Evolutionary conservation across 2,113 vertebrate genomes (phyloP), one percentile per base, ranked within the genome.

Genomic region (Pelmatolapia mariae): DNA sequence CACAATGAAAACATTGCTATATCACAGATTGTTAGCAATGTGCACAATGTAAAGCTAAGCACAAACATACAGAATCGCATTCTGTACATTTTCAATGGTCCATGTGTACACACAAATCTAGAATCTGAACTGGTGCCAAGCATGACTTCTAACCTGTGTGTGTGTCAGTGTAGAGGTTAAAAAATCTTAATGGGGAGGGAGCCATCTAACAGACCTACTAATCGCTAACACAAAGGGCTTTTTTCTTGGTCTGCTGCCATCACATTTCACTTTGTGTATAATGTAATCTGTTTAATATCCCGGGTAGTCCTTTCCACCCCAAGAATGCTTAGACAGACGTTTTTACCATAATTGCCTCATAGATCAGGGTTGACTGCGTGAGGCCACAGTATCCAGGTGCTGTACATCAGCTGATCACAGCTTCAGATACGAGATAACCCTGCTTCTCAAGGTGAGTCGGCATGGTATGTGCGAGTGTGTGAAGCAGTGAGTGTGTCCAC

Each of bases 241-340:
- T 78, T 87, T 82, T 89, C 29, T 82, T 93, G 93, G 91, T 91
- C 87, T 10, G 66, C 89, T 86, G 93, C 93, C 95, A 95, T 88
- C 90, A 88, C 87, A 87, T 90, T 94, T 94, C 90, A 93, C 87
- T 95, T 83, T 90, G 85, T 86, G 86, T 91, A 91, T 93, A 94
- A 95, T 93, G 93, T 91, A 93, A 95, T 95, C 86, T 89, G 78
- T 95, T 90, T 95, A 94, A 95, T 92, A 95, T 95, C 91, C 89
- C 61, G 24, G 29, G 84, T 85, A 71, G 87, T 94, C 88, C 94
- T 92, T 92, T 95, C 91, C 92, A 92, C 92, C 90, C 80, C 50
- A 81, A 81, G 90, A 95, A 87, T 93, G 95, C 95, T 96, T 93
- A 94, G 89, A 93, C 90, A 89, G 87, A 92, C 86, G 26, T 90